Base-by-base conservation (phyloP, 2,113 vertebrate species). In the Pelodiscus sinensis region DNA sequence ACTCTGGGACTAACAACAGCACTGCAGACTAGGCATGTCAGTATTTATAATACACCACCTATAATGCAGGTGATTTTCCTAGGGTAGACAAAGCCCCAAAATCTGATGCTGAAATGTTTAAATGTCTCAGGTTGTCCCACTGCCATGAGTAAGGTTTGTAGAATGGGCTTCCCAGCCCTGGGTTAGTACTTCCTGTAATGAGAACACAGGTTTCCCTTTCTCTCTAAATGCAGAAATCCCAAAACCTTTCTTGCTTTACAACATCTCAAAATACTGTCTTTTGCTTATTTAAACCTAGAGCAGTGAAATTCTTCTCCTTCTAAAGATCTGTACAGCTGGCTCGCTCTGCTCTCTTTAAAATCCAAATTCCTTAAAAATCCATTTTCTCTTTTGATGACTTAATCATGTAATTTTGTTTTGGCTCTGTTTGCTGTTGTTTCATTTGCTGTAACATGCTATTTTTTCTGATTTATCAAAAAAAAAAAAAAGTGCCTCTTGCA, bases 401-500 rank as follows among this genome's bases (percentile, higher is more conserved):
- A 90, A 71, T 87, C 3, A 58, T 18, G 19, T 27, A 38, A 81
- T 86, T 29, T 52, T 84, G 29, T 44, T 79, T 89, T 85, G 54
- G 81, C 95, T 84, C 60, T 94, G 6, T 83, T 94, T 84, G 62
- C 92, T 90, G 58, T 14, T 51, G 5, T 87, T 92, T 92, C 68
- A 86, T 84, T 21, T 4, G 27, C 75, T 83, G 60, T 81, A 83
- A 65, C 24, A 77, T 35, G 21, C 38, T 82, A 65, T 93, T 88
- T 51, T 89, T 92, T 90, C 27, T 84, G 81, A 90, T 16, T 84
- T 84, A 3, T n/a, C 50, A 56, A 68, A 77, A 85, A 54, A 60
- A 56, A 79, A 56, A 77, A 87, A 54, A 60, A 58, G 68, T 22
- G 1, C 65, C 54, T 65, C 51, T 75, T 35, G 19, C 82, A 29